Conservation (phyloP, 2,888 invertebrate genomes). For the Drosophila sordidapex region DNA sequence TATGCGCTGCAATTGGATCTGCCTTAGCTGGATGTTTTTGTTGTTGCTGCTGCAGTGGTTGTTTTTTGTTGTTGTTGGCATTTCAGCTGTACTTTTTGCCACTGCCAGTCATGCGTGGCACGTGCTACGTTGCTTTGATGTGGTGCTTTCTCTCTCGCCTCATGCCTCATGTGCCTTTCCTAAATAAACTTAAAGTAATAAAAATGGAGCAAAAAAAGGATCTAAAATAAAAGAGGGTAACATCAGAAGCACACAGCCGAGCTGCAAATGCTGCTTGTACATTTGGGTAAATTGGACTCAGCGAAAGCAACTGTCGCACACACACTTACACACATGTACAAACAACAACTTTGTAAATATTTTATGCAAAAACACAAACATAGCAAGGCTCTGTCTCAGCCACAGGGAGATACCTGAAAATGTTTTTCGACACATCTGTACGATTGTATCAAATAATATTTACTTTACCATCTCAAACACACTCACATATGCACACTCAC, state of each 20-base stretch:
- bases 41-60: constrained; percentile 29
- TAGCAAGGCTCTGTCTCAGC: constrained; percentile 36
- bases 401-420: constrained; percentile 61
- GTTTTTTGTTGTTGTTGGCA: constrained; percentile 34
- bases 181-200: constrained; percentile 77
- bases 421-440: constrained; percentile 72
- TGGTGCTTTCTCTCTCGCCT: constrained; percentile 52
- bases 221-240: constrained; percentile 38
- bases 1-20: constrained; percentile 70
- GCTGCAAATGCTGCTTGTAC: constrained; percentile 69
- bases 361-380: constrained; percentile 75
- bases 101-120: constrained; percentile 77
- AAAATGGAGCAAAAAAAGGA: constrained; percentile 55
- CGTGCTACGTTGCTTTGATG: constrained; percentile 73
- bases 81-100: constrained; percentile 65
- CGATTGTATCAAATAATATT: constrained; percentile 74
- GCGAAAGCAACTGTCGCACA: constrained; percentile 64
- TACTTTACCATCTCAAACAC: constrained; percentile 55
- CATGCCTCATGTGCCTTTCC: constrained; percentile 43
- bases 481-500: constrained; percentile 10
- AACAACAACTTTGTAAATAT: constrained; percentile 70
- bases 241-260: constrained; percentile 52
- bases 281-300: constrained; percentile 76
- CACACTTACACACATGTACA: constrained; percentile 27
- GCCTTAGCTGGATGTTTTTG: constrained; percentile 29